A percentile compares a stretch with the other conserved stretches of the same genome.
Evolutionary conservation across 2,888 invertebrate species (phyloP).

Genomic region (Podabrus alpinus): DNA sequence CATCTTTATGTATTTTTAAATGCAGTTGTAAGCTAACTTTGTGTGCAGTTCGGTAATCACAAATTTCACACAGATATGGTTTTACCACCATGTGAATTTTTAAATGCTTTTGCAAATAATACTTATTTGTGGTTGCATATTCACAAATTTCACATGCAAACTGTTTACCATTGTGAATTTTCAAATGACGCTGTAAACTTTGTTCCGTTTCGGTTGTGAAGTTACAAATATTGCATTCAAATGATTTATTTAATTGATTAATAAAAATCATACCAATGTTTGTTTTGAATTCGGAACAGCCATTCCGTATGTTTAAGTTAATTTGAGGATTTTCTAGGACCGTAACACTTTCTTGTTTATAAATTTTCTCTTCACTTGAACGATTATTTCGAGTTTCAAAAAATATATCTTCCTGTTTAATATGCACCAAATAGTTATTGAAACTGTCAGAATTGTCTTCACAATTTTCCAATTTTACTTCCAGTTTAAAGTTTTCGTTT

Average conservation of each 20-base stretch:
- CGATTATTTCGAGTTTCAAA: background rate
- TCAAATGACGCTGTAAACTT: no score
- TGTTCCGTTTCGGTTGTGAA: no score
- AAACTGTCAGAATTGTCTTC: background rate
- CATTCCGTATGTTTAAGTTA: background rate
- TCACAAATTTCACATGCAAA: background rate
- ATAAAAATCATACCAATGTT: background rate
- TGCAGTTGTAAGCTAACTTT: no score
- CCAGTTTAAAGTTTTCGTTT: background rate
- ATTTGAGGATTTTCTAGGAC: background rate
- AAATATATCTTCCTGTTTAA: background rate
- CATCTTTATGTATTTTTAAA: no score
- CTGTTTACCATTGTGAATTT: no score
- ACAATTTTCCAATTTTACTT: no score
- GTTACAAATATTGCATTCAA: no score
- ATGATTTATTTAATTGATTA: background rate
- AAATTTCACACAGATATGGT: no score
- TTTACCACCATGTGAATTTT: background rate
- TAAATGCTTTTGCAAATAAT: background rate
- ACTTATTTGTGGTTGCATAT: background rate
- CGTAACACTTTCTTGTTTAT: background rate
- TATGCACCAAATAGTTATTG: background rate
- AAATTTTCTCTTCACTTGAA: background rate
- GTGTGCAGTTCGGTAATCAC: no score
- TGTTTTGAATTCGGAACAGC: background rate